Evolutionary conservation across 2,113 vertebrate genomes (phyloP), one percentile per base, ranked within the genome.

Genomic region (Ciconia maguari): DNA sequence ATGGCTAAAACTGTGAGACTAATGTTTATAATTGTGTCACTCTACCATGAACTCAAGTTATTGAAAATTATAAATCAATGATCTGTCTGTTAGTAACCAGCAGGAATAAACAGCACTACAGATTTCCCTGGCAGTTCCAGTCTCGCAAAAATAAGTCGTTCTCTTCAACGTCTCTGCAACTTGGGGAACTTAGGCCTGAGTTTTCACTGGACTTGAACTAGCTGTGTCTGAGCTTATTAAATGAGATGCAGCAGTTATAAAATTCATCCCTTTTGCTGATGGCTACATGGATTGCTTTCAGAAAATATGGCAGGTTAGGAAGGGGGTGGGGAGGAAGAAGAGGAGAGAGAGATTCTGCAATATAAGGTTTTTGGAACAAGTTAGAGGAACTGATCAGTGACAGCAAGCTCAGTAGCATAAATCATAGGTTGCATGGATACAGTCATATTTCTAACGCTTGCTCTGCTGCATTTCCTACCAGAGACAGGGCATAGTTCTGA

Each of bases 101-200:
- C 70, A 88, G 42, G n/a, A 75, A 44, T 64, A 85, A 85, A 83
- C 41, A 30, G 48, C 4, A 0, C 55, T 84, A 30, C 10, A 60
- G 44, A 16, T 55, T 79, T 65, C n/a, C 42, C 16, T 79, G 49
- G 65, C 61, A 22, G 14, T 84, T 86, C 55, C n/a, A 64, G 22
- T 48, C 64, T 90, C 5, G 2, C 36, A 72, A 62, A 74, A 83
- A 9, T 7, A 60, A 79, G 29, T 66, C 1, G 0, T 78, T 69
- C 21, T 76, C 34, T 79, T 16, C 34, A 30, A 4, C 2, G 0
- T 14, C 13, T 92, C 49, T 70, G 51, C 0, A 1, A 3, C 12
- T 42, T 7, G 6, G 38, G 13, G 30, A 83, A 20, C 46, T 61
- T 29, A 9, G 11, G 26, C 26, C 25, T 34, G 58, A 61, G 51